phyloP scores from a whole-genome alignment of 2,797 vertebrate genomes.

The Scomberomorus guttatus region DNA sequence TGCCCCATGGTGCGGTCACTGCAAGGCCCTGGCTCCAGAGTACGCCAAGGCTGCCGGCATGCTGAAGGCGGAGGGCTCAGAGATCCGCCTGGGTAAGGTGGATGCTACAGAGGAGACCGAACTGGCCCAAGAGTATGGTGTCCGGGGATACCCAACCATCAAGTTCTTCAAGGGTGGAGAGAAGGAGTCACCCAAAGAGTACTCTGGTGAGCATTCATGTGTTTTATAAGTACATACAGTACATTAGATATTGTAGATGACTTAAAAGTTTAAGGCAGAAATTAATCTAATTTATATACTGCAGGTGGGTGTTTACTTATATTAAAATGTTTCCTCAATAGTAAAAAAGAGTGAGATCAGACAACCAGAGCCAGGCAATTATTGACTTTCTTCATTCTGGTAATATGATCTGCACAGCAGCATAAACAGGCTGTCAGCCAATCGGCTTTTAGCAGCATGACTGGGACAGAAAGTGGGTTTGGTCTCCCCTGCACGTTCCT shows the following conservation, averaged over 20 bases:
- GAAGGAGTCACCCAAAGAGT: slow-evolving; percentile 91
- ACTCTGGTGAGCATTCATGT: slow-evolving; percentile 88
- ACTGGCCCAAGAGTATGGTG: slow-evolving; percentile 93
- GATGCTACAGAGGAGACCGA: slow-evolving; percentile 97
- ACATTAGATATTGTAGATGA: not conserved
- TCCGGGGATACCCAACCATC: slow-evolving; percentile 97
- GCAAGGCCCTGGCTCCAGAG: slow-evolving; percentile 96
- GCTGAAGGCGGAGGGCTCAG: slow-evolving; percentile 91
- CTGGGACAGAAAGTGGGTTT: slow-evolving; percentile 40
- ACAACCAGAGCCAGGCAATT: not conserved
- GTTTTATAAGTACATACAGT: not conserved
- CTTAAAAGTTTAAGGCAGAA: not conserved
- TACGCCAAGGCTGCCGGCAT: slow-evolving; percentile 93
- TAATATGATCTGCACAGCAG: slow-evolving; percentile 60
- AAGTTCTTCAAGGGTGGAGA: slow-evolving; percentile 98
- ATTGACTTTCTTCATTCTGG: slow-evolving; percentile 5
- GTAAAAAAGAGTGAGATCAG: slow-evolving; percentile 1
- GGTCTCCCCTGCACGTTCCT: slow-evolving; percentile 54
- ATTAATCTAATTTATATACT: not conserved
- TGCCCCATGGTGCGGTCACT: slow-evolving; percentile 99
- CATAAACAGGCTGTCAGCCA: slow-evolving; percentile 44
- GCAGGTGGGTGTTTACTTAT: not conserved
- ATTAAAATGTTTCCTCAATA: not conserved
- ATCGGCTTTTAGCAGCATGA: slow-evolving; percentile 47
- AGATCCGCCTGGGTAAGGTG: slow-evolving; percentile 93